phyloP scores from a whole-genome alignment of 2,797 vertebrate genomes.

The Microctenopoma stevenorrisi region DNA sequence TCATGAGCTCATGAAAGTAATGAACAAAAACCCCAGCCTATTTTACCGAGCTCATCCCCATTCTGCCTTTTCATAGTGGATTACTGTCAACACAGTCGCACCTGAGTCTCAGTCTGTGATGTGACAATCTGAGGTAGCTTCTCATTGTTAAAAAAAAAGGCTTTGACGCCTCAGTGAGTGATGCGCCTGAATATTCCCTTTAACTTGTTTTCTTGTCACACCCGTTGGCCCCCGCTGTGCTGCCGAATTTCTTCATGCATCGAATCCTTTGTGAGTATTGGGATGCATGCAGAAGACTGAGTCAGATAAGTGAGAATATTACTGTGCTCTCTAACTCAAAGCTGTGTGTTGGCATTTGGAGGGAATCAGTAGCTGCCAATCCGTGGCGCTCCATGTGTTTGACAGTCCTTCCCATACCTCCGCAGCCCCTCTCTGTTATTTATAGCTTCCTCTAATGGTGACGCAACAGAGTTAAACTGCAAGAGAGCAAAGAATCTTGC shows the following conservation, averaged over 20 bases:
- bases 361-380: conserved; percentile 57
- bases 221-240: conserved; percentile 49
- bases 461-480: conserved; percentile 66
- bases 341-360: conserved; percentile 18
- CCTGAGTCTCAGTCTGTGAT: conserved; percentile 44
- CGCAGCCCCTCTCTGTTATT: conserved; percentile 64
- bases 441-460: conserved; percentile 72
- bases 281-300: conserved; percentile 46
- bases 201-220: conserved; percentile 58
- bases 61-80: conserved; percentile 57
- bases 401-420: conserved; percentile 40
- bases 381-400: conserved; percentile 50
- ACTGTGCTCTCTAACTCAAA: conserved; percentile 45
- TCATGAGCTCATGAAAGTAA: conserved; percentile 51
- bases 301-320: conserved; percentile 52
- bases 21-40: conserved; percentile 52
- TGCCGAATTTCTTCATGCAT: conserved; percentile 45
- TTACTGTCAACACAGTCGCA: conserved; percentile 61
- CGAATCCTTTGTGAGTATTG: conserved; percentile 46
- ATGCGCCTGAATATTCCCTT: conserved; percentile 58
- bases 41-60: conserved; percentile 52
- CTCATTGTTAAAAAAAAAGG: conserved; percentile 29
- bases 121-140: conserved; percentile 38
- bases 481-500: conserved; percentile 66
- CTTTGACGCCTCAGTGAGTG: conserved; percentile 61